Evolutionary conservation across 2,888 invertebrate genomes (phyloP), one percentile per base, ranked within the genome.

Genomic region (Stenodema calcarata): DNA sequence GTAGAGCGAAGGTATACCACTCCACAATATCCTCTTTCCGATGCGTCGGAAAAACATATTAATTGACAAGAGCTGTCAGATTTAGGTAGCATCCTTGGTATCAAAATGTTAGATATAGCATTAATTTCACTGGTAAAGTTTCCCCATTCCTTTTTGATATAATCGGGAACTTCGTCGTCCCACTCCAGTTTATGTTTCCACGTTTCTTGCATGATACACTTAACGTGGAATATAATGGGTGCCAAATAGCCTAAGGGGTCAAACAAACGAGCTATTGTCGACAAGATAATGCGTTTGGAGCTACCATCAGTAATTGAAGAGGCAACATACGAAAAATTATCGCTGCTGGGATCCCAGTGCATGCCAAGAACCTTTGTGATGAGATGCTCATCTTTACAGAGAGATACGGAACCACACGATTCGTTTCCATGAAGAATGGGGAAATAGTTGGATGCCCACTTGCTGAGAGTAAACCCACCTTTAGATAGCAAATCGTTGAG

Each of bases 401-500:
- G n/a, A 7, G n/a, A 14, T 62, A 16, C 1, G 73, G 16, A 23
- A 7, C 7, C 0, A 16, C 2, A n/a, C 16, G 1, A 3, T 16
- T 42, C 3, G 9, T 1, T 28, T 85, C 42, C 16, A n/a, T n/a
- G n/a, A n/a, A 85, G 47, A 44, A 85, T 6, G 9, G 42, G 54
- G 4, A 27, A 6, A 6, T 75, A 9, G 42, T 84, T 84, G n/a
- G 88, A 79, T 16, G 83, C 70, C 89, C 89, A 89, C 80, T 89
- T 89, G 11, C 88, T 76, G 11, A 89, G 76, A 4, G 47, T 42
- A 23, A 89, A 87, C 12, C 85, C 81, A 18, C 87, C 89, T 12
- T 47, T 35, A 3, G 50, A 41, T 23, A 88, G 44, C 18, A 89
- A 42, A 0, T 35, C 30, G 16, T 75, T 87, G 0, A 89, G 73